Percentiles rank a stretch among this genome's conserved stretches.
These are phyloP conservation scores for Poeciliopsis retropinna DNA, from an alignment of 2,113 vertebrate genomes.

Conservation along the genomic window DNA sequence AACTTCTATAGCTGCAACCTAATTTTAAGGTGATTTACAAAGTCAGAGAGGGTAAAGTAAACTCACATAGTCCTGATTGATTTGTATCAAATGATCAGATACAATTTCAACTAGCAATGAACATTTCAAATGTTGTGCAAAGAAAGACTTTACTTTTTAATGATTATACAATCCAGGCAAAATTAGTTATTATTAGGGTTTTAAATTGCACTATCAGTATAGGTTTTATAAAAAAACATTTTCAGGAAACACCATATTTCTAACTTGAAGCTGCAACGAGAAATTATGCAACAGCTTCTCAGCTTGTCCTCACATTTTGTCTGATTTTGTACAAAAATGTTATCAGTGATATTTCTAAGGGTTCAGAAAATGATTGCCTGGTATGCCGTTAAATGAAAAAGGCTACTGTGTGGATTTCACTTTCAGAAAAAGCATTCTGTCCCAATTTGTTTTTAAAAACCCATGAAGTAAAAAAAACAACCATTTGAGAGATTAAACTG, in stretches of 20 bases:
- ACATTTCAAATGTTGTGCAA: too few relatives aligned
- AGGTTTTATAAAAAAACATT: neutral
- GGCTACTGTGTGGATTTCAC: neutral
- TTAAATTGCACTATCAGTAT: too few relatives aligned
- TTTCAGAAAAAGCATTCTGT: neutral
- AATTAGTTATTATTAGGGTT: too few relatives aligned
- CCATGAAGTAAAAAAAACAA: neutral
- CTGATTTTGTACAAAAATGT: neutral
- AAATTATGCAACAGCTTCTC: neutral
- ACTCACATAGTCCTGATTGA: too few relatives aligned
- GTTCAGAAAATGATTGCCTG: neutral
- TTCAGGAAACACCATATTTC: neutral
- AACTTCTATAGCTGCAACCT: too few relatives aligned
- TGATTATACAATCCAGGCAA: neutral
- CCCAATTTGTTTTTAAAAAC: neutral
- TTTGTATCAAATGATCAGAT: too few relatives aligned
- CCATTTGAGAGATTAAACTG: neutral
- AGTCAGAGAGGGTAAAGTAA: too few relatives aligned
- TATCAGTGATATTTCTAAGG: neutral
- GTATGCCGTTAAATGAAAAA: neutral
- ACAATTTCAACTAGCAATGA: too few relatives aligned
- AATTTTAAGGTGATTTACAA: too few relatives aligned
- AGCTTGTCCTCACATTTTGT: neutral
- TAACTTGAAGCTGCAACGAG: too few relatives aligned
- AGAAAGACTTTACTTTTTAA: too few relatives aligned